Evolutionary conservation across 2,888 invertebrate genomes (phyloP).

Genomic region (Heliconius ismenius): DNA sequence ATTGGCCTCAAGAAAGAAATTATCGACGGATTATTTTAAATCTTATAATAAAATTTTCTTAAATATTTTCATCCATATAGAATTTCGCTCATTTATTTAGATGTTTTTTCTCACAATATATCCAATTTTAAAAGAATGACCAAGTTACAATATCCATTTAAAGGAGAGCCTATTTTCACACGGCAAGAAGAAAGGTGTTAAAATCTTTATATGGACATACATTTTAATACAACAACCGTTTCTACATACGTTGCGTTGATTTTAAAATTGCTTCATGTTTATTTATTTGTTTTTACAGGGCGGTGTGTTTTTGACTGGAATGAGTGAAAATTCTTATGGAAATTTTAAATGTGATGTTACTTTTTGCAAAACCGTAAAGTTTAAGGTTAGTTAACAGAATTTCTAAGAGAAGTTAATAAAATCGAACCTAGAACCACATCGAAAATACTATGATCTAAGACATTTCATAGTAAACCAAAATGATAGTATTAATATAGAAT

Average conservation of each 20-base stretch:
- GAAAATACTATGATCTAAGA: no score
- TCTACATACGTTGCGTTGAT: constrained; percentile 35
- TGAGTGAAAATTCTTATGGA: background rate
- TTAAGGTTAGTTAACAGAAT: background rate
- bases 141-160: constrained; percentile 29
- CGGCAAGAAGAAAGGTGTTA: constrained; percentile 36
- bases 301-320: constrained; percentile 5
- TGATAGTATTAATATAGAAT: no score
- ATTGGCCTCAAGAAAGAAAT: no score
- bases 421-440: no score
- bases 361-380: background rate
- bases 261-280: constrained; percentile 47
- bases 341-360: background rate
- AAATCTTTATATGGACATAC: constrained; percentile 38
- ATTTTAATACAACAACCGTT: constrained; percentile 42
- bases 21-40: no score
- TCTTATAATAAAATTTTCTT: no score
- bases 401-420: no score
- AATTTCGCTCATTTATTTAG: background rate
- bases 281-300: constrained; percentile 40
- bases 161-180: constrained; percentile 38
- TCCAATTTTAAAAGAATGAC: constrained; percentile 24
- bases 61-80: background rate
- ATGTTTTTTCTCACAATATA: constrained; percentile 1
- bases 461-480: no score